phyloP scores from a whole-genome alignment of 2,797 vertebrate genomes.

The Lepilemur septentrionalis region DNA sequence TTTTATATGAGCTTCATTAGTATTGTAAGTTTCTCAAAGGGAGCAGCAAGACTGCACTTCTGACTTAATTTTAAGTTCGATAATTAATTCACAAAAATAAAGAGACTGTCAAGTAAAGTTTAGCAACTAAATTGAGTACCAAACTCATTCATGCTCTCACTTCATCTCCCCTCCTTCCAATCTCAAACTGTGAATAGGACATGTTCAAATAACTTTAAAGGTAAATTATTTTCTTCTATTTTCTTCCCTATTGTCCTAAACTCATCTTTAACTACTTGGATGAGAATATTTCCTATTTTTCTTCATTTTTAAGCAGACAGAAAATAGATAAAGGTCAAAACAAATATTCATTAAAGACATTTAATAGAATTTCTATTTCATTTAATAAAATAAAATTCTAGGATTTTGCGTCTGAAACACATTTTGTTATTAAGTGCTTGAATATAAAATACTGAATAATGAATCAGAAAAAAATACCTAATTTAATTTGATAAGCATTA shows the following conservation, averaged over 20 bases:
- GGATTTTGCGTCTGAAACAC: not conserved
- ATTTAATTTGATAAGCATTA: not conserved
- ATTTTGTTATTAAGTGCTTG: not conserved
- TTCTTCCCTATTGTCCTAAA: not conserved
- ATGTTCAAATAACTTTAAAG: not conserved
- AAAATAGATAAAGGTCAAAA: not conserved
- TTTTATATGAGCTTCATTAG: not conserved
- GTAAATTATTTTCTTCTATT: not conserved
- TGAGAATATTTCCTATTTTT: not conserved
- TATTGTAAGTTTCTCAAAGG: not conserved
- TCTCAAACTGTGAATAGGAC: not conserved
- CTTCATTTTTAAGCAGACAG: not conserved
- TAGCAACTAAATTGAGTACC: not conserved
- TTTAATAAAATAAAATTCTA: not conserved
- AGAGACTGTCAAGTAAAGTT: not conserved
- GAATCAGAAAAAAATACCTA: not conserved
- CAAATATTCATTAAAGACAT: not conserved
- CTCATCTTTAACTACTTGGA: not conserved
- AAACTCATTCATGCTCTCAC: not conserved
- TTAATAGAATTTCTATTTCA: not conserved
- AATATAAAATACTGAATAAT: not conserved
- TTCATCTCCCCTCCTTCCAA: not conserved
- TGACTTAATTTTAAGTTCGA: not conserved
- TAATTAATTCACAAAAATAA: slow-evolving; percentile 18
- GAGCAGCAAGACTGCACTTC: not conserved